Percentiles rank a stretch among this genome's conserved stretches.
Conservation (phyloP, 2,797 vertebrate species). For the Austrolebias charrua region DNA sequence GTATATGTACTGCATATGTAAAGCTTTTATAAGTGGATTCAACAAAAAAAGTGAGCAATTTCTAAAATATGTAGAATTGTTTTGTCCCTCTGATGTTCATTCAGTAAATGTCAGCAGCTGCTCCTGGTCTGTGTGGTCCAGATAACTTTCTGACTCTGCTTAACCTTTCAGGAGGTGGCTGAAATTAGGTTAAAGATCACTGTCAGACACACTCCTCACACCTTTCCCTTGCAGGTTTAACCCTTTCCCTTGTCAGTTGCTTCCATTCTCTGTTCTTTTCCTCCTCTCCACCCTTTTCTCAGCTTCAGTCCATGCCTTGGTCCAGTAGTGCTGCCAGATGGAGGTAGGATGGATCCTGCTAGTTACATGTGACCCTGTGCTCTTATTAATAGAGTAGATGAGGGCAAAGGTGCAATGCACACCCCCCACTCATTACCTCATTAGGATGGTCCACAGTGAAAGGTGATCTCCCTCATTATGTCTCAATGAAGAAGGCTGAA, state of each 20-base stretch:
- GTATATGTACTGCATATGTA: no score
- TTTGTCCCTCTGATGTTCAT: neutral
- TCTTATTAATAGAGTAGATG: conserved; percentile 83
- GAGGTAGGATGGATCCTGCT: conserved; percentile 63
- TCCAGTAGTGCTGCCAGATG: conserved; percentile 76
- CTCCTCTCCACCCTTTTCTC: conserved; percentile 29
- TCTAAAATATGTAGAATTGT: neutral
- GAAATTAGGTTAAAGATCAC: conserved; percentile 47
- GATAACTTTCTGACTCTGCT: conserved; percentile 41
- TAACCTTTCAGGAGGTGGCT: conserved; percentile 43
- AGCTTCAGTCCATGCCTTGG: conserved; percentile 69
- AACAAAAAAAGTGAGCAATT: neutral
- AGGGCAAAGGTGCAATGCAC: conserved; percentile 72
- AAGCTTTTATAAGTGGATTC: no score
- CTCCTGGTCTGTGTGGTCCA: conserved; percentile 21
- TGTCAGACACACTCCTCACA: conserved; percentile 17
- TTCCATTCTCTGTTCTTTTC: conserved; percentile 16
- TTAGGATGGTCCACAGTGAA: conserved; percentile 76
- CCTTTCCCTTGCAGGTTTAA: conserved; percentile 38
- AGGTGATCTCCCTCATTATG: conserved; percentile 82
- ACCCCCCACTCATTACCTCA: conserved; percentile 79
- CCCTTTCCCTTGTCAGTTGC: conserved; percentile 15
- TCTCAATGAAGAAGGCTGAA: conserved; percentile 69
- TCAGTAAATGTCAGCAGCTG: conserved; percentile 28
- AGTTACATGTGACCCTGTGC: conserved; percentile 69